Conservation (phyloP, 1,140 invertebrate genomes). For the Brachionus rubens region DNA sequence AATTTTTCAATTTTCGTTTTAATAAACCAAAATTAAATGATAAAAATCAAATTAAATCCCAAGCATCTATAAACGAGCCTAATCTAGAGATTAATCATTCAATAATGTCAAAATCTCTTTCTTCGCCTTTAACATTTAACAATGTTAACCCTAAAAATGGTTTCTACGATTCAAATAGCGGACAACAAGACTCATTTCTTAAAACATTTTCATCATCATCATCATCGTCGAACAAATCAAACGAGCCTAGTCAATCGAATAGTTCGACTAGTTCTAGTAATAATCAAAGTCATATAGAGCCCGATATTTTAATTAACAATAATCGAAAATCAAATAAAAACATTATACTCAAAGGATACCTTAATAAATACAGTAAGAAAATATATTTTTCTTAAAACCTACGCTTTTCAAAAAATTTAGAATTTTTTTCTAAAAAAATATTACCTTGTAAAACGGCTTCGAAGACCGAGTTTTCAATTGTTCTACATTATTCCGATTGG, state of each 20-base stretch:
- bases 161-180: neutral
- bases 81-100: constrained; percentile 6
- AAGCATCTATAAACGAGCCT: neutral
- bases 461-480: too few relatives aligned
- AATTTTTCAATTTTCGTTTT: constrained; percentile 1
- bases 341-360: constrained; percentile 81
- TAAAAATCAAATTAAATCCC: constrained; percentile 5
- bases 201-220: constrained; percentile 5
- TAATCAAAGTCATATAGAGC: neutral
- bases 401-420: neutral
- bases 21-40: neutral
- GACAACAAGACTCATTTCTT: neutral
- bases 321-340: constrained; percentile 7
- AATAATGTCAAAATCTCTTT: constrained; percentile 27
- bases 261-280: neutral
- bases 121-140: constrained; percentile 15
- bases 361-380: constrained; percentile 82
- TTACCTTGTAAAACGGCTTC: too few relatives aligned
- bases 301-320: neutral
- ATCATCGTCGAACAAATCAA: constrained; percentile 11
- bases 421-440: too few relatives aligned
- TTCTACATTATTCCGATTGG: too few relatives aligned
- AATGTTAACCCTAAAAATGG: neutral
- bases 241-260: constrained; percentile 33
- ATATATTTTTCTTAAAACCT: constrained; percentile 14